Evolutionary conservation across 92 coral and sea anemone species (phyloP), one percentile per base, ranked within the genome.

Genomic region (Epizoanthus scotinus): DNA sequence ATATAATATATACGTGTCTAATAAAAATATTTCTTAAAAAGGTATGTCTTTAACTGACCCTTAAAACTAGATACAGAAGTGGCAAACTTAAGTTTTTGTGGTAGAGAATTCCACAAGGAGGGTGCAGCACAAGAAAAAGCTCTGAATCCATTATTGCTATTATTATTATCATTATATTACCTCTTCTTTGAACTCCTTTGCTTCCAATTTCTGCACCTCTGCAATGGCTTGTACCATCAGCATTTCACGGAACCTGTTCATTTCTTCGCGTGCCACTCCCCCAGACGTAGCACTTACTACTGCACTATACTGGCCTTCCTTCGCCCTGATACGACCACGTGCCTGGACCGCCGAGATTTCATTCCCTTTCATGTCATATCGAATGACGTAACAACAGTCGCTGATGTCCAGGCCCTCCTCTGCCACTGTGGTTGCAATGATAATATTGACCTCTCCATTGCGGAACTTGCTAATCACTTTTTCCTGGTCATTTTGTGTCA

Each of bases 291-390:
- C 85, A 62, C 93, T 86, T 49, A 89, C 90, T 64, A 93, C 77
- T 40, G 85, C 92, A 62, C 83, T 82, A 84, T 90, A 88, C 69
- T 84, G 89, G 15, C 92, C 92, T 17, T 84, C 83, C n/a, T 86
- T 86, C 5, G 79, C 79, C 31, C 79, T 73, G 53, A 73, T 56
- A 34, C 99, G 91, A 7, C 99, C 99, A 71, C 99, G 94, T 77
- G 99, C 88, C 70, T 95, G 99, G 70, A 95, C 91, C 8, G 85
- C 84, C 56, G 98, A 91, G 81, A 95, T 95, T 82, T 95, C 98
- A 55, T 95, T 95, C 20, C 99, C 99, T 72, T 90, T 92, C 99
- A 95, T 95, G 63, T 90, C 98, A 78, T 93, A 95, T 60, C 94
- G 94, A 78, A 95, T 95, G 89, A 87, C 99, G 90, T 87, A 95